Conservation (phyloP, 2,113 vertebrate genomes). For the Saguinus midas region DNA sequence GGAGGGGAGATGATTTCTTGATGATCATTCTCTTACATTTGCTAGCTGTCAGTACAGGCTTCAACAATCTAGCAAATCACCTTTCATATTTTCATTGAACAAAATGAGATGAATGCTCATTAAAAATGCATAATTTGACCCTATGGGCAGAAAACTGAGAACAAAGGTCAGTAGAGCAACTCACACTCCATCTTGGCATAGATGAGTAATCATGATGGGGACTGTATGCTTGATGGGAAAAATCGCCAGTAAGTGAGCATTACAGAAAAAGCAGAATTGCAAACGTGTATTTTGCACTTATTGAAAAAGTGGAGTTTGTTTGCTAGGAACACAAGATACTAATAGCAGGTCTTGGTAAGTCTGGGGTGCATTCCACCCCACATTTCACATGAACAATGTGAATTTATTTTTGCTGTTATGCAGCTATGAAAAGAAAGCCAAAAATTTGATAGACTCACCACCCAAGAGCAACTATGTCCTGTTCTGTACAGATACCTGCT, state of each 20-base stretch:
- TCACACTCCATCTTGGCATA: not conserved
- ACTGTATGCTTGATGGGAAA: not conserved
- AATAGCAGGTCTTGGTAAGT: not conserved
- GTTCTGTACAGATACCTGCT: not conserved
- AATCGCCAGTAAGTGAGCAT: not conserved
- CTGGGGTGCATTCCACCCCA: not conserved
- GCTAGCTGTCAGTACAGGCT: not conserved
- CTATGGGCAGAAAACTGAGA: constrained; percentile 5
- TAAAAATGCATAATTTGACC: constrained; percentile 25
- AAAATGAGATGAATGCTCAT: not conserved
- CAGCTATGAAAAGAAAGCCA: not conserved
- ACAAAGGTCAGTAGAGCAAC: not conserved
- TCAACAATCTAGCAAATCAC: not conserved
- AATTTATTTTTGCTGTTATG: not conserved
- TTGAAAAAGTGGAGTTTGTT: not conserved
- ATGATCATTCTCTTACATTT: constrained; percentile 15
- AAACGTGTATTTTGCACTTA: not conserved
- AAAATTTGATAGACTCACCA: not conserved
- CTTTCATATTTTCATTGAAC: constrained; percentile 16
- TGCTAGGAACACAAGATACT: not conserved
- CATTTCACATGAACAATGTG: not conserved
- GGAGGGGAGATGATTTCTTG: constrained; percentile 28
- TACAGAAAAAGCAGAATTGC: not conserved
- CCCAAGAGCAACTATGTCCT: not conserved
- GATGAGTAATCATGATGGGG: not conserved